Evolutionary conservation across 1,140 invertebrate genomes (phyloP).

Genomic region (Drosophila nikananu): DNA sequence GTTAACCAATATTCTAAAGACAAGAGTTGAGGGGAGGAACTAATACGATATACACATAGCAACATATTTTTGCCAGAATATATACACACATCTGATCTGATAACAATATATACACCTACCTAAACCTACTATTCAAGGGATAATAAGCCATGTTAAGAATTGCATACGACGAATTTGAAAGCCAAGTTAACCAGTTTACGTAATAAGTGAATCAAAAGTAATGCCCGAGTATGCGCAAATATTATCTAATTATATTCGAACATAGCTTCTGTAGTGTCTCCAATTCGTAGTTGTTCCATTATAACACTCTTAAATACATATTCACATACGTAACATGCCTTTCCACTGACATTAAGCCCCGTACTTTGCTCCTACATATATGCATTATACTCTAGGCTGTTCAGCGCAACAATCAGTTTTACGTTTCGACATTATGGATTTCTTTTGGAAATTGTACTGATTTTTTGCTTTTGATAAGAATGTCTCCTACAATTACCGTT

Average conservation of each 20-base stretch:
- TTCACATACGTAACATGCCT: slow-evolving; percentile 20
- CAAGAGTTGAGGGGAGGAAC: slow-evolving; percentile 19
- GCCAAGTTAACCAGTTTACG: slow-evolving; percentile 68
- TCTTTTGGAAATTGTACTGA: slow-evolving; percentile 68
- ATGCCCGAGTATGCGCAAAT: slow-evolving; percentile 35
- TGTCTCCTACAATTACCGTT: slow-evolving; percentile 22
- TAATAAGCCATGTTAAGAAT: slow-evolving; percentile 46
- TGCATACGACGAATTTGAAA: slow-evolving; percentile 70
- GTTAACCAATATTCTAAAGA: slow-evolving; percentile 65
- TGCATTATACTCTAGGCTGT: slow-evolving; percentile 32
- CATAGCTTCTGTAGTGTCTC: slow-evolving; percentile 35
- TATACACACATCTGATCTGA: slow-evolving; percentile 53
- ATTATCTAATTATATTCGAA: slow-evolving; percentile 36
- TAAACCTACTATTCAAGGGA: slow-evolving; percentile 38
- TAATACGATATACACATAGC: slow-evolving; percentile 36
- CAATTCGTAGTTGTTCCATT: slow-evolving; percentile 44
- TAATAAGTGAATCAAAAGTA: slow-evolving; percentile 17
- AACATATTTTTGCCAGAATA: slow-evolving; percentile 75
- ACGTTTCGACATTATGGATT: slow-evolving; percentile 38
- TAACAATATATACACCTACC: slow-evolving; percentile 37
- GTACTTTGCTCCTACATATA: slow-evolving; percentile 20
- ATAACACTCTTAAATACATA: slow-evolving; percentile 26
- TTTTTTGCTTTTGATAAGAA: slow-evolving; percentile 57
- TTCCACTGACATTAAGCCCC: slow-evolving; percentile 37
- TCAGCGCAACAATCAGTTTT: slow-evolving; percentile 58